phyloP scores from a whole-genome alignment of 2,888 invertebrate genomes.

The Euclidia mi region DNA sequence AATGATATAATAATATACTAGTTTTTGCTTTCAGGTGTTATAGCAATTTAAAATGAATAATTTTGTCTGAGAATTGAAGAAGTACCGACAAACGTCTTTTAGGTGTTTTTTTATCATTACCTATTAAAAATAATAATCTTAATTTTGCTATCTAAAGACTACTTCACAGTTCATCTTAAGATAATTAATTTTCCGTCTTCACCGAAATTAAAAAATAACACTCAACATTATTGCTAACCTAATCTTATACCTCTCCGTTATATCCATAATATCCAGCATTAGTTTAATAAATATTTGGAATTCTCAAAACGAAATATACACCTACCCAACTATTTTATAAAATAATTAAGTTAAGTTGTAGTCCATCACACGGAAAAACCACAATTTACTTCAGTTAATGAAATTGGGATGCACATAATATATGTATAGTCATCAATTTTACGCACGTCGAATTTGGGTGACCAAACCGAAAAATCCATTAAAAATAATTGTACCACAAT shows the following conservation, averaged over 20 bases:
- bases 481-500: constrained; percentile 39
- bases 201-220: constrained; percentile 10
- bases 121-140: constrained; percentile 12
- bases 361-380: too few species aligned
- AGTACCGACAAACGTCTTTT: neutral
- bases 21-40: too few species aligned
- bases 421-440: constrained; percentile 9
- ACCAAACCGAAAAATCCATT: constrained; percentile 41
- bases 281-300: too few species aligned
- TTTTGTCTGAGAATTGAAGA: too few species aligned
- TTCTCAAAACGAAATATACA: too few species aligned
- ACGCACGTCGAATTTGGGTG: constrained; percentile 4
- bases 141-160: neutral
- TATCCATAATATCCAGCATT: too few species aligned
- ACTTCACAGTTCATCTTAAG: neutral
- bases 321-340: too few species aligned
- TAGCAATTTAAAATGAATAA: too few species aligned
- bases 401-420: constrained; percentile 5
- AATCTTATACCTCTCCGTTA: too few species aligned
- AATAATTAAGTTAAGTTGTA: too few species aligned
- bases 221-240: neutral
- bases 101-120: neutral
- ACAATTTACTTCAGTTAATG: constrained; percentile 3
- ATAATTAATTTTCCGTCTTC: neutral
- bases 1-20: too few species aligned